These are phyloP conservation scores for Sebastes kiyomatsui DNA, from an alignment of 2,797 vertebrate genomes.

Conservation along the genomic window DNA sequence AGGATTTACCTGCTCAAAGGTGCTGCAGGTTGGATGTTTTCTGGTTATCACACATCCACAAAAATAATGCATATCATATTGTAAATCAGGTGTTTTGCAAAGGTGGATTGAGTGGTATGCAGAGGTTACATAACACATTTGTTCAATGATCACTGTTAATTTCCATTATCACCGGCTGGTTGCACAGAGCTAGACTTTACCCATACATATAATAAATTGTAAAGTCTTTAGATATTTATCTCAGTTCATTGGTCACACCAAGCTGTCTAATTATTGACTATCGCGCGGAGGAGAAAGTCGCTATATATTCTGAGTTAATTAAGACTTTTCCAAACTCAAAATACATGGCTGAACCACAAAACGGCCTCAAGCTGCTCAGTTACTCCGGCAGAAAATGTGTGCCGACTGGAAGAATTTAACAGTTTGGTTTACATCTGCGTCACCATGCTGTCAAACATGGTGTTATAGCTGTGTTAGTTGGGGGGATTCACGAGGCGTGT, in stretches of 20 bases:
- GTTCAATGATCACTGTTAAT: constrained; percentile 65
- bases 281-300: neutral
- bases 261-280: constrained; percentile 23
- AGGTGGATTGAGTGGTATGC: constrained; percentile 21
- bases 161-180: constrained; percentile 54
- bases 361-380: neutral
- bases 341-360: neutral
- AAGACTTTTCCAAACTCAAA: constrained; percentile 19
- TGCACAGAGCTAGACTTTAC: constrained; percentile 34
- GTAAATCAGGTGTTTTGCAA: constrained; percentile 29
- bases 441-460: constrained; percentile 44
- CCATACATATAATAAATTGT: constrained; percentile 29
- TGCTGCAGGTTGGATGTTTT: constrained; percentile 14
- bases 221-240: constrained; percentile 19
- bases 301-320: neutral
- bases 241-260: constrained; percentile 14
- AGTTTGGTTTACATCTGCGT: constrained; percentile 35
- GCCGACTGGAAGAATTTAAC: neutral
- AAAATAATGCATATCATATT: constrained; percentile 11
- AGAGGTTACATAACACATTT: constrained; percentile 30
- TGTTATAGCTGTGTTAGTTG: neutral
- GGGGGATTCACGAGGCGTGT: constrained; percentile 2
- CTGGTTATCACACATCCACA: constrained; percentile 13
- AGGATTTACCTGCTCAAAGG: constrained; percentile 42
- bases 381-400: neutral